Evolutionary conservation across 1,140 invertebrate species (phyloP).

Genomic region (Drosophila arawakana): DNA sequence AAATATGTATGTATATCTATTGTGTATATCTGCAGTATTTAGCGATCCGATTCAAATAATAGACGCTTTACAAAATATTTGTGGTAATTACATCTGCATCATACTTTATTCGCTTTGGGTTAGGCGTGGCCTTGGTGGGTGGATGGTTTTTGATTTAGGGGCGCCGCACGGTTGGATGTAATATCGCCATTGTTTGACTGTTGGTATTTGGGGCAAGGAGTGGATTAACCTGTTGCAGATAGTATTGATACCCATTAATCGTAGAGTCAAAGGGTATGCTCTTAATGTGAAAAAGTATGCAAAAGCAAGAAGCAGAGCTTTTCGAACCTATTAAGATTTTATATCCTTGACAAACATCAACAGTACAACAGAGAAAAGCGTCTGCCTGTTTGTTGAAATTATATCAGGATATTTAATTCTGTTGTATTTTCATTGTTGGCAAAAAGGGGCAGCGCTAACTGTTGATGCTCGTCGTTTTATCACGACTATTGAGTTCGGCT

Average conservation of each 20-base stretch:
- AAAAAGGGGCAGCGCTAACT: slow-evolving; percentile 21
- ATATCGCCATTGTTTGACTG: slow-evolving; percentile 53
- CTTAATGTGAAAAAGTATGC: too few species aligned
- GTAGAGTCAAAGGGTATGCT: too few species aligned
- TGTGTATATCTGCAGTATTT: too few species aligned
- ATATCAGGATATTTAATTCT: too few species aligned
- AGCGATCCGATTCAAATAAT: slow-evolving; percentile 4
- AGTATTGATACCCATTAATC: slow-evolving; percentile 11
- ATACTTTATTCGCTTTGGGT: slow-evolving; percentile 32
- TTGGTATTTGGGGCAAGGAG: slow-evolving; percentile 60
- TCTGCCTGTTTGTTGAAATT: too few species aligned
- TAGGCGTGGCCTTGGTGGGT: slow-evolving; percentile 33
- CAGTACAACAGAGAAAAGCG: too few species aligned
- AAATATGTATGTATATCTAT: too few species aligned
- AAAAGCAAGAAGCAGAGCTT: too few species aligned
- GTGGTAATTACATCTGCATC: slow-evolving; percentile 43
- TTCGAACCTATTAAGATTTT: too few species aligned
- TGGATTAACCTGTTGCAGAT: slow-evolving; percentile 37
- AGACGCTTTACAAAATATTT: slow-evolving; percentile 34
- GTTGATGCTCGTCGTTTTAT: slow-evolving; percentile 32
- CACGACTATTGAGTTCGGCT: slow-evolving; percentile 36
- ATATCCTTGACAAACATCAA: too few species aligned
- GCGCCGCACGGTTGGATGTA: slow-evolving; percentile 31
- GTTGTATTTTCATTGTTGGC: neutral
- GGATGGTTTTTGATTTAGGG: slow-evolving; percentile 36